A percentile compares a stretch with the other conserved stretches of the same genome.
phyloP scores from a whole-genome alignment of 2,888 invertebrate species.

The Protodeltote pygarga region DNA sequence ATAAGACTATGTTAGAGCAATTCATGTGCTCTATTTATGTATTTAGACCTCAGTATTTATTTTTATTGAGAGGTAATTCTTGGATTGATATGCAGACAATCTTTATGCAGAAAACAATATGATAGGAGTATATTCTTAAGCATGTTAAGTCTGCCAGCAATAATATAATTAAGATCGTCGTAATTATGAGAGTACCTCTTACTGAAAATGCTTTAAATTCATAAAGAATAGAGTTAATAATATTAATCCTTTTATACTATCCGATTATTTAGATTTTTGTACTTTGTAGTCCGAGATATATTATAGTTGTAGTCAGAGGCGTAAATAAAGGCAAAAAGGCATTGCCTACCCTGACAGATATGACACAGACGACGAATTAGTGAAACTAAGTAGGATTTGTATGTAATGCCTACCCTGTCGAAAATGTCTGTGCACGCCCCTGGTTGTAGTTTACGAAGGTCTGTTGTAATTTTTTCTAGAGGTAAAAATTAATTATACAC shows the following conservation, averaged over 20 bases:
- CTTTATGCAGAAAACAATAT: conserved; percentile 15
- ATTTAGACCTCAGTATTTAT: conserved; percentile 40
- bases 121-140: conserved; percentile 17
- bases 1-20: conserved; percentile 27
- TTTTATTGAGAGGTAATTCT: conserved; percentile 49
- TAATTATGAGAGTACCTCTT: conserved; percentile 50
- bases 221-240: conserved; percentile 50
- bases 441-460: no score
- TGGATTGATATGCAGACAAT: conserved; percentile 12
- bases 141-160: conserved; percentile 34
- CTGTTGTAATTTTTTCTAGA: no score
- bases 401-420: no score
- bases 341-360: no score
- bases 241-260: conserved; percentile 45
- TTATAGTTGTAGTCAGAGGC: no score
- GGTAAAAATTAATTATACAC: no score
- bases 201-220: conserved; percentile 59
- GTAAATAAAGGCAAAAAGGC: no score
- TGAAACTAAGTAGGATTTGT: no score
- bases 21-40: conserved; percentile 22
- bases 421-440: no score
- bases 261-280: conserved; percentile 45
- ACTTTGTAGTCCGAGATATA: conserved; percentile 39
- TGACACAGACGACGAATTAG: no score
- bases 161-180: conserved; percentile 32